Evolutionary conservation across 2,888 invertebrate species (phyloP), one percentile per base, ranked within the genome.

Genomic region (Eristalis tenax): DNA sequence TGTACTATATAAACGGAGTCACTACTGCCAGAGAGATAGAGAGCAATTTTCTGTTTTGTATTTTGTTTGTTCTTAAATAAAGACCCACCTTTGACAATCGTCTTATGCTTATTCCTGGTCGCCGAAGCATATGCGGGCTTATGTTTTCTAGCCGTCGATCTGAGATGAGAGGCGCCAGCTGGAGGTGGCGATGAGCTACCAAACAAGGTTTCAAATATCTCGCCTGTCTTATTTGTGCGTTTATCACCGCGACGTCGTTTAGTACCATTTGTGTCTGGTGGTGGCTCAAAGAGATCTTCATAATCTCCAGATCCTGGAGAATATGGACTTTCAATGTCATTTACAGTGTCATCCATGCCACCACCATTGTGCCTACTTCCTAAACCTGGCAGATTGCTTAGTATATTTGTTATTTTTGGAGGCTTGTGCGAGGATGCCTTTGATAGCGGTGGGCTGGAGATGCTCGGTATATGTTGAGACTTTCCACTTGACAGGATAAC

Each of bases 241-340:
- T 90, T 90, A 0, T 83, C 57, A 0, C 18, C 18, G 2, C 91
- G 90, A 13, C 91, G 88, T 35, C 84, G 61, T 65, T 83, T 83
- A 32, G 79, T 87, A 4, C 88, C 90, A 40, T 86, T 90, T 28
- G 83, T 88, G 68, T 93, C 93, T 76, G 91, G 90, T 13, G 96
- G 97, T 70, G 97, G 97, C 92, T 96, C 96, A 93, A 97, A 97
- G 88, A 97, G 94, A 92, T 97, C 97, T 90, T 97, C 97, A 91
- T 97, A 97, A 92, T 97, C 96, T 90, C 96, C 96, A n/a, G 97
- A 97, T 64, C 97, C 97, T 0, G 97, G 97, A 68, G 97, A 97
- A 93, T 98, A 97, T 0, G 98, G 98, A 26, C 97, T 97, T 89
- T 96, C 96, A 91, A 96, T 95, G 15, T 96, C 96, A 93, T 95